These are phyloP conservation scores for Eupithecia subfuscata DNA, from an alignment of 2,888 invertebrate species.

Conservation along the genomic window DNA sequence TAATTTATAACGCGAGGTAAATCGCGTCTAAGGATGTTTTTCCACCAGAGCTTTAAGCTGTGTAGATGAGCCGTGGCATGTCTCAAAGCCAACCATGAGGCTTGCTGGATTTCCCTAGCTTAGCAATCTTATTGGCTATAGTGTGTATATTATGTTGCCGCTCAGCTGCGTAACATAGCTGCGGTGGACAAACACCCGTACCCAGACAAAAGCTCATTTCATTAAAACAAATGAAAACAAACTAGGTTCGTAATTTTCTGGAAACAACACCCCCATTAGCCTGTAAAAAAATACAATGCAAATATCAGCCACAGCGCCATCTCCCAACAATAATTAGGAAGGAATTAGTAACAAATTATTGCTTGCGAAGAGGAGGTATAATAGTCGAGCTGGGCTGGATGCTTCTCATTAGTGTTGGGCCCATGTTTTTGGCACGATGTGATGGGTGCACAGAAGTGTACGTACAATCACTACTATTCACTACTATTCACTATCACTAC, in stretches of 20 bases:
- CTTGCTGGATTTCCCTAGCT: background rate
- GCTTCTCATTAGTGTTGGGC: slow-evolving; percentile 78
- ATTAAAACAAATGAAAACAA: slow-evolving; percentile 28
- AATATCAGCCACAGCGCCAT: slow-evolving; percentile 47
- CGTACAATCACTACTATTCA: background rate
- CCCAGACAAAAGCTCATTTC: slow-evolving; percentile 8
- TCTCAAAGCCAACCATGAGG: background rate
- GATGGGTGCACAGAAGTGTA: slow-evolving; percentile 11
- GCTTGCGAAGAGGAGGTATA: slow-evolving; percentile 71
- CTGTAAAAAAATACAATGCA: slow-evolving; percentile 38
- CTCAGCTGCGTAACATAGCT: background rate
- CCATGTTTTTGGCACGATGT: slow-evolving; percentile 54
- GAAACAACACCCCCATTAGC: slow-evolving; percentile 22
- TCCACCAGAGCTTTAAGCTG: background rate
- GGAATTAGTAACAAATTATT: slow-evolving; percentile 81
- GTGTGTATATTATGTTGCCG: background rate
- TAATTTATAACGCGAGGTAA: background rate
- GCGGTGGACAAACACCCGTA: background rate
- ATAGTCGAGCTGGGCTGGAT: slow-evolving; percentile 69
- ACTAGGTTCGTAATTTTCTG: slow-evolving; percentile 18
- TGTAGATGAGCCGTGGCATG: background rate
- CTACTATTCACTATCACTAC: too few relatives aligned
- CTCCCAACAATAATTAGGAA: slow-evolving; percentile 71
- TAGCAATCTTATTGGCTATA: background rate
- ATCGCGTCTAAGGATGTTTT: background rate